phyloP scores from a whole-genome alignment of 2,113 vertebrate genomes.

The Cyphomyrus plagiostoma region DNA sequence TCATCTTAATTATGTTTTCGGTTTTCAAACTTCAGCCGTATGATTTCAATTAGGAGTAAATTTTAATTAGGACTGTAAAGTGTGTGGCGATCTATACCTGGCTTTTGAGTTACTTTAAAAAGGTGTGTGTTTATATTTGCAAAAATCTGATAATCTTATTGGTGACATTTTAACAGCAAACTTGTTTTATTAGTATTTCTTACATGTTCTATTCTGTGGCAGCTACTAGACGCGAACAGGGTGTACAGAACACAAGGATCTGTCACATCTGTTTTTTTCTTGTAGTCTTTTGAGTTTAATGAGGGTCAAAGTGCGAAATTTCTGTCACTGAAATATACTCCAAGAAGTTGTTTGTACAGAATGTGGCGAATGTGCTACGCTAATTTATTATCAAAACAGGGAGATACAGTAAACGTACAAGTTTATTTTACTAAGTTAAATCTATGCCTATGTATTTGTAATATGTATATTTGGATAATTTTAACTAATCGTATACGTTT shows the following conservation, averaged over 20 bases:
- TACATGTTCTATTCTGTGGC: background rate
- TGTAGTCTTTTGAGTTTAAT: slow-evolving; percentile 22
- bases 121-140: background rate
- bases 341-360: slow-evolving; percentile 23
- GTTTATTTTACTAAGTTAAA: slow-evolving; percentile 8
- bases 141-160: background rate
- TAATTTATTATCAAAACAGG: background rate
- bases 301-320: slow-evolving; percentile 31
- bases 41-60: background rate
- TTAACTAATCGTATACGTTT: background rate
- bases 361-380: background rate
- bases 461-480: background rate
- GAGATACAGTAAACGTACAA: slow-evolving; percentile 18
- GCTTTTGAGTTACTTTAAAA: background rate
- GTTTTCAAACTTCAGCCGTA: background rate
- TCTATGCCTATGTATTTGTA: background rate
- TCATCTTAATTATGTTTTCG: background rate
- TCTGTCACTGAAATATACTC: slow-evolving; percentile 25
- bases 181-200: background rate
- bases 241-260: slow-evolving; percentile 12
- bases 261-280: slow-evolving; percentile 26
- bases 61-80: background rate
- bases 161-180: background rate
- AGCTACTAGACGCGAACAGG: background rate
- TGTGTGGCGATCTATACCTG: background rate